A percentile compares a stretch with the other conserved stretches of the same genome.
phyloP scores from a whole-genome alignment of 2,888 invertebrate genomes.

The Ceramica pisi region DNA sequence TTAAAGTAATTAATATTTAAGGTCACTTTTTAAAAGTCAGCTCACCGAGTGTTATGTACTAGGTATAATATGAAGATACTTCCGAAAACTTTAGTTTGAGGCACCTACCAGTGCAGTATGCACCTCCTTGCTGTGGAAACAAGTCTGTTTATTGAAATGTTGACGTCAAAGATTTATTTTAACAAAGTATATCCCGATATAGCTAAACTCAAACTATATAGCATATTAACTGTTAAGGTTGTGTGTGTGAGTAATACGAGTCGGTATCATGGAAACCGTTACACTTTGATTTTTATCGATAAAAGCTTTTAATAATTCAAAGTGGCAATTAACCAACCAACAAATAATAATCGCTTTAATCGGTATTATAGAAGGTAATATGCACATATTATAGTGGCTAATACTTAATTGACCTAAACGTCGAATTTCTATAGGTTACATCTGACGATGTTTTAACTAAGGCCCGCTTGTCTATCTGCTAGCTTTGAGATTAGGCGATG shows the following conservation, averaged over 20 bases:
- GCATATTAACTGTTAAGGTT: constrained; percentile 18
- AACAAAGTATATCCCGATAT: neutral
- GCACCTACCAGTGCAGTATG: neutral
- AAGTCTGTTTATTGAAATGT: too few relatives aligned
- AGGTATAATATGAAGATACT: neutral
- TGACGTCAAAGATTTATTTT: neutral
- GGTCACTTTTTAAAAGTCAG: neutral
- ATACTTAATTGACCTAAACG: neutral
- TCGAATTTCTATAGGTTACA: neutral
- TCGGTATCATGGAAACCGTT: constrained; percentile 6
- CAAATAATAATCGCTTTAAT: constrained; percentile 46
- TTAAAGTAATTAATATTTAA: constrained; percentile 1
- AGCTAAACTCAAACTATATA: too few relatives aligned
- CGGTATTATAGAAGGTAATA: constrained; percentile 27
- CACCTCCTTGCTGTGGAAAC: neutral
- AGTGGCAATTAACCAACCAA: constrained; percentile 34
- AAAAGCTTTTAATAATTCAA: constrained; percentile 54
- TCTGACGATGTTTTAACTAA: neutral
- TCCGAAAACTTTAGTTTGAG: neutral
- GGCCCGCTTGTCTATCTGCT: neutral
- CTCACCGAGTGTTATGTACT: neutral
- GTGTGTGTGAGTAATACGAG: constrained; percentile 5
- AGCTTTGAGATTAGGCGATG: neutral
- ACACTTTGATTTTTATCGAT: constrained; percentile 28
- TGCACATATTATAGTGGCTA: constrained; percentile 16